These are phyloP conservation scores for Bubo scandiacus DNA, from an alignment of 2,113 vertebrate species.

Conservation along the genomic window DNA sequence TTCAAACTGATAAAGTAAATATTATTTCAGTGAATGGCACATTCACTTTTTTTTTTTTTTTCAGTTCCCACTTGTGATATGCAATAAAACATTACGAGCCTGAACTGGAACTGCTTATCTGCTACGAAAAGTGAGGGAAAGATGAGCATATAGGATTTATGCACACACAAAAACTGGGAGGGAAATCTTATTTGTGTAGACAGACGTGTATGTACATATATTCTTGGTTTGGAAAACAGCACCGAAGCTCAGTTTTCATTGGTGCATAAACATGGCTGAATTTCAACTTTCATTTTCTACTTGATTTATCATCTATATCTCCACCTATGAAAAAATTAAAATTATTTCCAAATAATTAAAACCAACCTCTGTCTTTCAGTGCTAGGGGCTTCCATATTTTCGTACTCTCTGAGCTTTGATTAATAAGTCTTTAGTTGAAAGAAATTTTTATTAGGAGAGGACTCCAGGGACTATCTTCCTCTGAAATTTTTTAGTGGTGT, in stretches of 20 bases:
- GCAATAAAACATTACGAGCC: background rate
- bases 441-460: background rate
- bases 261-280: background rate
- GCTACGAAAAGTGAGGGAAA: background rate
- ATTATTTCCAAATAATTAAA: constrained; percentile 14
- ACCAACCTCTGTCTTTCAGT: background rate
- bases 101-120: background rate
- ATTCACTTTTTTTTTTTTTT: background rate
- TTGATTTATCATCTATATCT: background rate
- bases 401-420: background rate
- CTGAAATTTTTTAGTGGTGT: background rate
- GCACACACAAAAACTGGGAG: background rate
- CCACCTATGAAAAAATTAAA: background rate
- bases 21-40: constrained; percentile 20
- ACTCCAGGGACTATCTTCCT: background rate
- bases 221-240: background rate
- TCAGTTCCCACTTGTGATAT: background rate
- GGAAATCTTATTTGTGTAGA: background rate
- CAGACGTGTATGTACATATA: accelerated
- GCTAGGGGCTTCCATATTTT: background rate
- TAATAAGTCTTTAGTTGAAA: background rate
- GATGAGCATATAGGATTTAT: background rate
- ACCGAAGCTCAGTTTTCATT: background rate
- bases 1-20: constrained; percentile 52
- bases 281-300: background rate